These are phyloP conservation scores for Procavia capensis DNA, from an alignment of 2,113 vertebrate genomes.

Conservation along the genomic window DNA sequence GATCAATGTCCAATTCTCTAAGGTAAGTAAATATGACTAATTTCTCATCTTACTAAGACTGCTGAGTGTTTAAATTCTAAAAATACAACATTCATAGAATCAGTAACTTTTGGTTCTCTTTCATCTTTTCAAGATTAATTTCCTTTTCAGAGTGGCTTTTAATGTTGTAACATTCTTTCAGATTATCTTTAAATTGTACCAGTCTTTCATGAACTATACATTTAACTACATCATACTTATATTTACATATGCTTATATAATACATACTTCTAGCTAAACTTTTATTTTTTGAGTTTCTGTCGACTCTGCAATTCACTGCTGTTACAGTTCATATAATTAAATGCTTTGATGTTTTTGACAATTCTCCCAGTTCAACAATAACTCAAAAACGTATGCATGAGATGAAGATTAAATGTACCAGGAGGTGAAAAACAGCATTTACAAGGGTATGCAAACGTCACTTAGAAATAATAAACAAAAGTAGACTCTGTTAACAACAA, in stretches of 20 bases:
- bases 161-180: background rate
- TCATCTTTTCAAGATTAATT: background rate
- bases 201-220: background rate
- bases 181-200: background rate
- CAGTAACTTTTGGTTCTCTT: background rate
- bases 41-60: background rate
- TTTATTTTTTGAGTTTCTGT: background rate
- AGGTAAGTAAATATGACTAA: background rate
- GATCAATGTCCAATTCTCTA: background rate
- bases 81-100: background rate
- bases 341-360: background rate
- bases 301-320: background rate
- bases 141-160: background rate
- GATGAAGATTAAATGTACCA: background rate
- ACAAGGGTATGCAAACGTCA: background rate
- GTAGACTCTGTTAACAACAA: constrained; percentile 3
- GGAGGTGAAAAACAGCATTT: background rate
- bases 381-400: background rate
- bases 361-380: background rate
- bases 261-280: background rate
- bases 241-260: too few relatives aligned
- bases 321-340: background rate
- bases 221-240: background rate
- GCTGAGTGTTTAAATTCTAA: background rate
- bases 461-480: background rate